These are phyloP conservation scores for Eriocheir sinensis DNA, from an alignment of 1,140 invertebrate species.

Conservation along the genomic window DNA sequence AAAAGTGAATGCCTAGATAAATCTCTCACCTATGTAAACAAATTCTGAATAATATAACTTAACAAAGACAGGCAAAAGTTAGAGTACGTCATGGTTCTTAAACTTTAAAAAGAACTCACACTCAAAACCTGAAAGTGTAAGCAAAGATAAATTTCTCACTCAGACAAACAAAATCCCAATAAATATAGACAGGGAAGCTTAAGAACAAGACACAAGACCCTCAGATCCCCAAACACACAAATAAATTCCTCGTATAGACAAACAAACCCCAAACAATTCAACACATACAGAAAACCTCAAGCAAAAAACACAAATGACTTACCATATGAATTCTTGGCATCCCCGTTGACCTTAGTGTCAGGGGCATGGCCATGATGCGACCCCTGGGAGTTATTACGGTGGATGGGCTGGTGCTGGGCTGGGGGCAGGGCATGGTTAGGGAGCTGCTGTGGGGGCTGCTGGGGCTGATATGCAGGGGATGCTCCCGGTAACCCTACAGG, in stretches of 20 bases:
- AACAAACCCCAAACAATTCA: not conserved
- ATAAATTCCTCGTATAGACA: too few relatives aligned
- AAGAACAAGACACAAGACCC: too few relatives aligned
- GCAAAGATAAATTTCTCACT: not conserved
- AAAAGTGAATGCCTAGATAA: not conserved
- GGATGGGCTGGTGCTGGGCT: conserved; percentile 55
- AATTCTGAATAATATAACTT: too few relatives aligned
- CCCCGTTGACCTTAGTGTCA: conserved; percentile 71
- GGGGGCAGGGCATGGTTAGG: conserved; percentile 55
- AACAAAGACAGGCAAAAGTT: too few relatives aligned
- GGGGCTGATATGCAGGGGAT: conserved; percentile 56
- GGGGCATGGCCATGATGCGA: conserved; percentile 68
- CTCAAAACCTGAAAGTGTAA: too few relatives aligned
- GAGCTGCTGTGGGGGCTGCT: conserved; percentile 39
- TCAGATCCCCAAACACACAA: too few relatives aligned
- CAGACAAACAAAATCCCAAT: too few relatives aligned
- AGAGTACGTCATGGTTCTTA: too few relatives aligned
- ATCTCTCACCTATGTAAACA: too few relatives aligned
- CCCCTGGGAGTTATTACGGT: conserved; percentile 71
- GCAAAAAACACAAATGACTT: not conserved
- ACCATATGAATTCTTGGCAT: conserved; percentile 66
- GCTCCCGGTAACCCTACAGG: conserved; percentile 46
- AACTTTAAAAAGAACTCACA: too few relatives aligned
- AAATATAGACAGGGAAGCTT: too few relatives aligned
- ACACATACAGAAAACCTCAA: not conserved